Percentiles rank a stretch among this genome's conserved stretches.
These are phyloP conservation scores for Drosophila trichaetosa DNA, from an alignment of 2,888 invertebrate genomes.

Conservation along the genomic window DNA sequence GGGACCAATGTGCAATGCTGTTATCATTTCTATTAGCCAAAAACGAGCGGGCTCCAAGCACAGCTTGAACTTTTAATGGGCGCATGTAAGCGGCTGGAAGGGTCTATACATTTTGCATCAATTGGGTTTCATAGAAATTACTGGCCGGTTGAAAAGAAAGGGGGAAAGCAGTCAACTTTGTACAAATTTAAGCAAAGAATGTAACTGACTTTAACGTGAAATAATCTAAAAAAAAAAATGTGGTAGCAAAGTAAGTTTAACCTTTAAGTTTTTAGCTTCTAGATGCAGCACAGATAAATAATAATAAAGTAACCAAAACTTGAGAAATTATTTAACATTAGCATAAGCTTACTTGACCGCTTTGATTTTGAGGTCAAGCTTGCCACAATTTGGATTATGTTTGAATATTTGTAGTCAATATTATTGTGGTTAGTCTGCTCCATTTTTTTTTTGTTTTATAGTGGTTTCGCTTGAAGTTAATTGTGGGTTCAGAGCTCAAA, in stretches of 20 bases:
- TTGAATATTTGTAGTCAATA: conserved; percentile 1
- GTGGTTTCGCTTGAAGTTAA: conserved; percentile 7
- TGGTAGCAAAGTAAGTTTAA: not conserved
- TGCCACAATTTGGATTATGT: not conserved
- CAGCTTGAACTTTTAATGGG: conserved; percentile 7
- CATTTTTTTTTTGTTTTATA: not conserved
- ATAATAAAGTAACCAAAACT: not conserved
- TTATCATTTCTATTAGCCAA: conserved; percentile 73
- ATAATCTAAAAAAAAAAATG: not conserved
- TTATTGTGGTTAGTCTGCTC: not conserved
- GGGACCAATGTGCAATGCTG: conserved; percentile 49
- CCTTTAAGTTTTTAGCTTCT: not conserved
- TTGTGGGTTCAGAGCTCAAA: conserved; percentile 31
- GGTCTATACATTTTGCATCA: conserved; percentile 18
- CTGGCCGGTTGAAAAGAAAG: not conserved
- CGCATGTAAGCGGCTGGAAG: not conserved
- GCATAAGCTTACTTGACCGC: not conserved
- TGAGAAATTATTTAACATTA: not conserved
- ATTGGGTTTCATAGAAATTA: conserved; percentile 12
- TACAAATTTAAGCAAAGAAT: conserved; percentile 1
- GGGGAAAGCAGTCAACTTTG: not conserved
- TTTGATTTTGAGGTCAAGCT: not conserved
- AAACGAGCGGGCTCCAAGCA: conserved; percentile 18
- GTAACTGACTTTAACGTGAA: not conserved
- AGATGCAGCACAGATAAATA: not conserved